Evolutionary conservation across 2,888 invertebrate species (phyloP).

Genomic region (Gordius sp.): DNA sequence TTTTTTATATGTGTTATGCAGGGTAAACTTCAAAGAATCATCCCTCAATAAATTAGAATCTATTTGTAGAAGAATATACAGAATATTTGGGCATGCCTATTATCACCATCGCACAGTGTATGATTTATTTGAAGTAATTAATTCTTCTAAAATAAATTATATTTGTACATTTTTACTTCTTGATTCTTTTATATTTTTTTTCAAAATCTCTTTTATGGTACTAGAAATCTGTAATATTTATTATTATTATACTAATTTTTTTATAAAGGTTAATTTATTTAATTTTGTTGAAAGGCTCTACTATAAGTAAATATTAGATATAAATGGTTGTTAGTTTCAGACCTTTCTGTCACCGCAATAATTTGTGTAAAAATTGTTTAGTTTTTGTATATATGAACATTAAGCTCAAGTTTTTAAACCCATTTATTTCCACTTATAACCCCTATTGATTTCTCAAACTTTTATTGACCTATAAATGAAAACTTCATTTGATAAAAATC

Average conservation of each 20-base stretch:
- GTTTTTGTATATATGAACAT: too few relatives aligned
- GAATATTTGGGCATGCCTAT: conserved; percentile 97
- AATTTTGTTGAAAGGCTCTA: not conserved
- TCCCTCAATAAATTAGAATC: conserved; percentile 93
- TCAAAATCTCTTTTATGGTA: not conserved
- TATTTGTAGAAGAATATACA: conserved; percentile 84
- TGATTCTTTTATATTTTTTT: not conserved
- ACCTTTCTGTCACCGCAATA: too few relatives aligned
- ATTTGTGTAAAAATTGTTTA: too few relatives aligned
- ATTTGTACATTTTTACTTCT: not conserved
- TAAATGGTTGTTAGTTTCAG: not conserved
- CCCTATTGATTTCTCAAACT: too few relatives aligned
- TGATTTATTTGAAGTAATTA: conserved; percentile 64
- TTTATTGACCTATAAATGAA: too few relatives aligned
- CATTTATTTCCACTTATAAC: too few relatives aligned
- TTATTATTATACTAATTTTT: not conserved
- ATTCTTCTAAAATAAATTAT: conserved; percentile 2
- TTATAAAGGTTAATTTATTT: not conserved
- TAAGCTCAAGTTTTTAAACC: too few relatives aligned
- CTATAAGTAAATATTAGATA: not conserved
- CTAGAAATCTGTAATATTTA: not conserved
- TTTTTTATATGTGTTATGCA: not conserved
- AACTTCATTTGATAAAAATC: too few relatives aligned
- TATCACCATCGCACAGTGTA: conserved; percentile 87
- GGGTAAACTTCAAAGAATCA: conserved; percentile 59